Conservation (phyloP, 2,113 vertebrate genomes). For the Athene noctua region DNA sequence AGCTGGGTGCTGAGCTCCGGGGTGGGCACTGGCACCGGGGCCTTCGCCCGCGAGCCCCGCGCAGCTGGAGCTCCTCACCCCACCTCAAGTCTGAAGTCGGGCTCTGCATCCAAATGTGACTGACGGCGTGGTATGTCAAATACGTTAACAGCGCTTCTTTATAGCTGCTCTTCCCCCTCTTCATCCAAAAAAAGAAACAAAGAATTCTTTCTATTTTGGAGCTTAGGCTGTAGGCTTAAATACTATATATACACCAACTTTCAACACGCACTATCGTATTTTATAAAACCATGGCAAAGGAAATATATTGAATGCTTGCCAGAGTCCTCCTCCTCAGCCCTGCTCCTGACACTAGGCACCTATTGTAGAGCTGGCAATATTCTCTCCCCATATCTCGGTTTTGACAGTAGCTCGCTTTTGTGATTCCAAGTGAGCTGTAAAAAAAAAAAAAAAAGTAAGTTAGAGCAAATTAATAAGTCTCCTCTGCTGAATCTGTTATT, state of each 20-base stretch:
- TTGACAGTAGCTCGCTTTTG: constrained; percentile 25
- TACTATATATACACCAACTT: not conserved
- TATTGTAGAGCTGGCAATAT: not conserved
- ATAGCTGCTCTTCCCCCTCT: not conserved
- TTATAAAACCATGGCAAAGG: constrained; percentile 1
- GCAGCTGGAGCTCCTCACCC: not conserved
- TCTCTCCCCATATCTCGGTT: not conserved
- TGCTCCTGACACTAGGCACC: not conserved
- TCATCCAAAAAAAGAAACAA: not conserved
- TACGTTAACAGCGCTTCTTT: not conserved
- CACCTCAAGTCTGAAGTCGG: not conserved
- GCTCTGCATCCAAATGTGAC: not conserved
- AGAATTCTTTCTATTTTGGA: not conserved
- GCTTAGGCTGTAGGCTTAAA: not conserved
- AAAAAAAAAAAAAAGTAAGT: not conserved
- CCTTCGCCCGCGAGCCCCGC: not conserved
- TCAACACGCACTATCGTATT: not conserved
- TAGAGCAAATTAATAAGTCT: constrained; percentile 45
- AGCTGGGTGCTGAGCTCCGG: not conserved
- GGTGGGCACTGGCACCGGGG: too few relatives aligned
- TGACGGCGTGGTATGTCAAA: not conserved
- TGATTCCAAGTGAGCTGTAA: not conserved
- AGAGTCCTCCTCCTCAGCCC: constrained; percentile 14
- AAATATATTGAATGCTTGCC: not conserved
- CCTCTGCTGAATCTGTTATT: constrained; percentile 53